Evolutionary conservation across 1,140 invertebrate species (phyloP).

Genomic region (Prorops nasuta): DNA sequence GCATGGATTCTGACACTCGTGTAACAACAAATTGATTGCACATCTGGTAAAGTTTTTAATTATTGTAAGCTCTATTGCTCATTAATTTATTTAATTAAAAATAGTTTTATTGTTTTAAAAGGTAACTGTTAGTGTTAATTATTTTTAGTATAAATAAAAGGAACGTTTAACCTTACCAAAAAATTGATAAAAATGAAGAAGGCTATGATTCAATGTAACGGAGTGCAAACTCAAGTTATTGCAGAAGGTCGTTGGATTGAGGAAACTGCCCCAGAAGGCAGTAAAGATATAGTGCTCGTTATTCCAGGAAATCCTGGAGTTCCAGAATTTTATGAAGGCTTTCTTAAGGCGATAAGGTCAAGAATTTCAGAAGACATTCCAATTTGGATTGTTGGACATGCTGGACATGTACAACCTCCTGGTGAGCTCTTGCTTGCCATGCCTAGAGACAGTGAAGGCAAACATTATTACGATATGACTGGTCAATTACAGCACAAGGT

Average conservation of each 20-base stretch:
- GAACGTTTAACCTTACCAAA: too few relatives aligned
- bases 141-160: too few relatives aligned
- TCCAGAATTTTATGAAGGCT: slow-evolving; percentile 71
- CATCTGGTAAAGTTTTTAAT: too few relatives aligned
- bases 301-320: slow-evolving; percentile 72
- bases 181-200: too few relatives aligned
- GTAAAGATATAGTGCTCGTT: slow-evolving; percentile 58
- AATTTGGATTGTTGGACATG: slow-evolving; percentile 76
- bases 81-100: too few relatives aligned
- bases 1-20: too few relatives aligned
- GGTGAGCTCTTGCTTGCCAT: slow-evolving; percentile 45
- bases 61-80: too few relatives aligned
- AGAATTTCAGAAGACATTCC: slow-evolving; percentile 60
- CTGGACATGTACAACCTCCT: slow-evolving; percentile 65
- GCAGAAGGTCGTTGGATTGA: slow-evolving; percentile 70
- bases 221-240: slow-evolving; percentile 66
- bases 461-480: slow-evolving; percentile 64
- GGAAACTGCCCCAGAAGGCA: slow-evolving; percentile 52
- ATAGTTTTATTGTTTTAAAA: too few relatives aligned
- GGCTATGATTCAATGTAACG: slow-evolving; percentile 62
- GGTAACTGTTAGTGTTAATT: too few relatives aligned
- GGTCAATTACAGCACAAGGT: slow-evolving; percentile 82
- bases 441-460: slow-evolving; percentile 55
- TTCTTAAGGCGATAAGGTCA: slow-evolving; percentile 63
- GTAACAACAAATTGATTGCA: too few relatives aligned